Evolutionary conservation across 2,888 invertebrate genomes (phyloP), one percentile per base, ranked within the genome.

Genomic region (Drymonia ruficornis): DNA sequence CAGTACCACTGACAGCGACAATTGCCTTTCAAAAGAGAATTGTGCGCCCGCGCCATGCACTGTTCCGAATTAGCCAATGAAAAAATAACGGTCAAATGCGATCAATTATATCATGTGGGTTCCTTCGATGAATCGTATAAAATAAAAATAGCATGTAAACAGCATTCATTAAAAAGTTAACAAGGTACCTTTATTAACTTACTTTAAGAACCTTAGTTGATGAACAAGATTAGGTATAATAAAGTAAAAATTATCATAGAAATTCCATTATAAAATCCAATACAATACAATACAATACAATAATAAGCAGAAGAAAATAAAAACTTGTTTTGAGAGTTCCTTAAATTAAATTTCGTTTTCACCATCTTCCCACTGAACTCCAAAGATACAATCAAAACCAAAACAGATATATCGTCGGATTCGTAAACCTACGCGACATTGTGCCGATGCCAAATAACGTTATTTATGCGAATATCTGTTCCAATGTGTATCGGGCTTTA

Each of bases 401-500:
- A 59, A 65, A 63, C 65, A 70, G 55, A 70, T 66, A 69, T 23
- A 23, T 23, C 61, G 72, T 72, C 66, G 66, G 69, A 74, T 74
- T 72, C 65, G 56, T 62, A 65, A 65, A 72, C 74, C 72, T 72
- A 74, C 55, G 54, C 53, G 55, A 53, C 65, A 52, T 55, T 61
- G 65, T 64, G 64, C 66, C 57, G 59, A 55, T 63, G 74, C 72
- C 72, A 72, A 74, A 72, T 73, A 70, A 61, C 64, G 48, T 72
- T 75, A 75, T 75, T 73, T 75, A 75, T 75, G 65, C 50, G 57
- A 57, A 64, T 67, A 61, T 64, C 59, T 71, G 70, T 67, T 56
- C 62, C 71, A 71, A 76, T 76, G 71, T 42, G 42, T 43, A 52
- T 42, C 34, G 42, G 29, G 18, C 23, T 34, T 34, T 15, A 28